Base-by-base conservation (phyloP, 1,140 invertebrate genomes). In the Antheraea mylitta region DNA sequence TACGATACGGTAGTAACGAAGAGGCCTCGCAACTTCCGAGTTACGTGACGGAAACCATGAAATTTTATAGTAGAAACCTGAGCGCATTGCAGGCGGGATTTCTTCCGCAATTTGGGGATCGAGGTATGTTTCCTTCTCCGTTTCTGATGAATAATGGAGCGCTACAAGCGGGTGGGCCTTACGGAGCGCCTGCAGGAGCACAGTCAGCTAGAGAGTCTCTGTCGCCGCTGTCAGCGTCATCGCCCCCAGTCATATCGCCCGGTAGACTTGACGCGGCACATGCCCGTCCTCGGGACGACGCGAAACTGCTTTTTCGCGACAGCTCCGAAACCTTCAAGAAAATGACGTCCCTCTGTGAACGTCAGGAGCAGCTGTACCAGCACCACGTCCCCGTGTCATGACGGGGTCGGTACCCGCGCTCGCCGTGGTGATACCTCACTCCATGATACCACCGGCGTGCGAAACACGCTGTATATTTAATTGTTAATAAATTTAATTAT, bases 371-470 rank as follows among this genome's bases (percentile, higher is more conserved):
- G 75, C 74, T 93, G 18, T 93, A 93, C 79, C 90, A 93, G 83
- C 92, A 93, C 80, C 92, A 93, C 77, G 92, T 93, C 8, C 92
- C 92, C 36, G 92, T 93, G 71, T 93, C 91, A 89, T 93, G 91
- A 92, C 91, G 92, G 74, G 70, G 74, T 75, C 81, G 81, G 37
- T 75, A 74, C 79, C 73, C 71, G 36, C 90, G 86, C 81, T 73
- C 86, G 69, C 74, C 82, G 22, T 91, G 88, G 87, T 89, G 83
- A 89, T 74, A 80, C 80, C 81, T 82, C 80, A 77, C 79, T 73
- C 70, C 75, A 30, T 74, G 58, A 74, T 80, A 77, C 73, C 71
- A 69, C 58, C 64, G 71, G 74, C 48, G 64, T 38, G 74, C 76
- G 72, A 80, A 68, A 82, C 77, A 87, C 85, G 81, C 68, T 89